phyloP scores from a whole-genome alignment of 2,888 invertebrate species.

The Dusona sp. region DNA sequence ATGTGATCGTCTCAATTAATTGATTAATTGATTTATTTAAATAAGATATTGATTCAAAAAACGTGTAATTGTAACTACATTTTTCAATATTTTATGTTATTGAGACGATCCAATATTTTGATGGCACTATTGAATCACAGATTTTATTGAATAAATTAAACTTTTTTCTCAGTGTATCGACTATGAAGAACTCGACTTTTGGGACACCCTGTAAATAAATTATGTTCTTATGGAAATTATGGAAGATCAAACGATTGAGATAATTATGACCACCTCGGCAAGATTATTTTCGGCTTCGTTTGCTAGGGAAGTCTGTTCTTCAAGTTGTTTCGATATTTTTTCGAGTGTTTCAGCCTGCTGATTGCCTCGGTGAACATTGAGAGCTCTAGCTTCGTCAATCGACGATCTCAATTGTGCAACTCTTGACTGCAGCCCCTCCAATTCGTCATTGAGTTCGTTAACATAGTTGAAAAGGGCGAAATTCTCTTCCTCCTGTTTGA shows the following conservation, averaged over 20 bases:
- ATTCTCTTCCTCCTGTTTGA: conserved; percentile 95
- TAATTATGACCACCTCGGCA: conserved; percentile 76
- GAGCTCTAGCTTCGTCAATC: conserved; percentile 88
- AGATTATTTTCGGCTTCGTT: conserved; percentile 83
- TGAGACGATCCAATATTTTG: no score
- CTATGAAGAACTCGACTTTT: background rate
- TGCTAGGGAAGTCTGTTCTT: conserved; percentile 84
- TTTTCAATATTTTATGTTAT: no score
- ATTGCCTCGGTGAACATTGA: conserved; percentile 86
- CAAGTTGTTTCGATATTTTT: conserved; percentile 85
- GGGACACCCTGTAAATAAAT: no score
- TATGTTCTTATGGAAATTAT: background rate
- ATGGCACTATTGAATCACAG: no score
- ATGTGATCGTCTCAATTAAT: no score
- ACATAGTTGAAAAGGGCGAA: conserved; percentile 96
- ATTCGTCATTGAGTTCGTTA: conserved; percentile 94
- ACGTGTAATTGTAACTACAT: no score
- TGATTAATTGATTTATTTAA: no score
- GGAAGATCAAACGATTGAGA: background rate
- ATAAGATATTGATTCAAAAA: no score
- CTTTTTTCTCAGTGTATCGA: no score
- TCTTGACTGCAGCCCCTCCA: conserved; percentile 90
- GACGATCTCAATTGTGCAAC: conserved; percentile 88
- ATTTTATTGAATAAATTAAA: no score
- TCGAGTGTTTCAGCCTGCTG: conserved; percentile 88